Evolutionary conservation across 1,140 invertebrate genomes (phyloP).

Genomic region (Luehdorfia chinensis): DNA sequence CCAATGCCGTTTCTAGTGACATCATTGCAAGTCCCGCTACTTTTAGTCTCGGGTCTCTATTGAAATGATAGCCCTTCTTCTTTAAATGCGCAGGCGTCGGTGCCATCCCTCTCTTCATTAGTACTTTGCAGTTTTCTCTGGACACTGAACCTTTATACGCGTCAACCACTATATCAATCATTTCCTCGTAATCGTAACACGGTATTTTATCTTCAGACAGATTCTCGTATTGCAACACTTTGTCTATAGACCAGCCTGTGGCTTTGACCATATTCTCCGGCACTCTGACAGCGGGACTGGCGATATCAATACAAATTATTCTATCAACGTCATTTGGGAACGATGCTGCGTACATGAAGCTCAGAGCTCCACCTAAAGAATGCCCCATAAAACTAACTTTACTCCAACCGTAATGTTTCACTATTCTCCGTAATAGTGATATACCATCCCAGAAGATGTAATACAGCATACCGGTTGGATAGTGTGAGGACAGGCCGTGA

Average conservation of each 20-base stretch:
- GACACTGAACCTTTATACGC: constrained; percentile 85
- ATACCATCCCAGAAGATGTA: constrained; percentile 89
- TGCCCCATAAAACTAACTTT: constrained; percentile 89
- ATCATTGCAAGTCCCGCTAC: constrained; percentile 83
- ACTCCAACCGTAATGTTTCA: constrained; percentile 87
- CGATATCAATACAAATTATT: constrained; percentile 87
- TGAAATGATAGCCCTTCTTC: constrained; percentile 80
- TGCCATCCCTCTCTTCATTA: constrained; percentile 85
- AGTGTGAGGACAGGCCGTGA: constrained; percentile 89
- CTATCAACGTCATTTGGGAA: constrained; percentile 86
- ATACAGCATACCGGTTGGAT: constrained; percentile 85
- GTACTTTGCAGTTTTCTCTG: constrained; percentile 80
- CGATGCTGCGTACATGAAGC: constrained; percentile 87
- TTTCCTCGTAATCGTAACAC: constrained; percentile 84
- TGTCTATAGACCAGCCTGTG: constrained; percentile 79
- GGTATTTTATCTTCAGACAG: constrained; percentile 80
- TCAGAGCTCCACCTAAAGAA: constrained; percentile 87
- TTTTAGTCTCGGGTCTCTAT: constrained; percentile 85
- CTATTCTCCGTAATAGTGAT: constrained; percentile 84
- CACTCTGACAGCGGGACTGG: constrained; percentile 82
- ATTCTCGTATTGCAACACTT: constrained; percentile 84
- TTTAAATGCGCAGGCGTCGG: constrained; percentile 58
- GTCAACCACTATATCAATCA: constrained; percentile 83
- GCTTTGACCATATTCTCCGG: constrained; percentile 74
- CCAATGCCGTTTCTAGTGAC: constrained; percentile 82